Evolutionary conservation across 1,140 invertebrate species (phyloP).

Genomic region (Hesperophylax magnus): DNA sequence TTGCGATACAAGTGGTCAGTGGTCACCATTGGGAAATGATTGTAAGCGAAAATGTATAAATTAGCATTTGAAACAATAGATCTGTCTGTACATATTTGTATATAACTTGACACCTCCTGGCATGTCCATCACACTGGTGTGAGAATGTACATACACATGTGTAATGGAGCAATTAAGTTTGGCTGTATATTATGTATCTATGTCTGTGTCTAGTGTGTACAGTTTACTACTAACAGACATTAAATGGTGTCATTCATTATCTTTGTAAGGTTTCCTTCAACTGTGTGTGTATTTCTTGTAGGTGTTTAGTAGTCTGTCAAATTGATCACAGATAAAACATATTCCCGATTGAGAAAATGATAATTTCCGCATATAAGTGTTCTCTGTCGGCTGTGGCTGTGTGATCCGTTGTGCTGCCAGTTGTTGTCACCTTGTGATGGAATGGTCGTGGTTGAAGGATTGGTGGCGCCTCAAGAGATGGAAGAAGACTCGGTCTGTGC

Average conservation of each 20-base stretch:
- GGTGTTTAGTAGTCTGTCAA: slow-evolving; percentile 34
- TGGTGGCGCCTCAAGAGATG: slow-evolving; percentile 82
- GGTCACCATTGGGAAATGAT: slow-evolving; percentile 11
- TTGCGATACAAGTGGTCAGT: slow-evolving; percentile 11
- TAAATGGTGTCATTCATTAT: slow-evolving; percentile 47
- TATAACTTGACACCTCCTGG: neutral
- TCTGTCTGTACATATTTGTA: neutral
- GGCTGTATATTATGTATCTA: neutral
- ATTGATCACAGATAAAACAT: slow-evolving; percentile 39
- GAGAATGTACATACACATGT: neutral
- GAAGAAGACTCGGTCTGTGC: slow-evolving; percentile 72
- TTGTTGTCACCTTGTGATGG: slow-evolving; percentile 67
- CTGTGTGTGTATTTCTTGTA: slow-evolving; percentile 43
- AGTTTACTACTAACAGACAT: slow-evolving; percentile 22
- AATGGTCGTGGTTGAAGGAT: slow-evolving; percentile 83
- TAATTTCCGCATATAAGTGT: slow-evolving; percentile 23
- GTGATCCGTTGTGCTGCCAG: slow-evolving; percentile 9
- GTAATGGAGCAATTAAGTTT: slow-evolving; percentile 25
- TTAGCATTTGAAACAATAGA: slow-evolving; percentile 33
- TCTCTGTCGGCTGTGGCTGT: neutral
- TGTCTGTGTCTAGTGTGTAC: slow-evolving; percentile 10
- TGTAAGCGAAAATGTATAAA: slow-evolving; percentile 22
- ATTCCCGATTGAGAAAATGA: slow-evolving; percentile 30
- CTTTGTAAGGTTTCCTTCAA: slow-evolving; percentile 49
- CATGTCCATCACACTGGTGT: slow-evolving; percentile 28